phyloP scores from a whole-genome alignment of 2,797 vertebrate genomes.

The Myoxocephalus aenaeus region DNA sequence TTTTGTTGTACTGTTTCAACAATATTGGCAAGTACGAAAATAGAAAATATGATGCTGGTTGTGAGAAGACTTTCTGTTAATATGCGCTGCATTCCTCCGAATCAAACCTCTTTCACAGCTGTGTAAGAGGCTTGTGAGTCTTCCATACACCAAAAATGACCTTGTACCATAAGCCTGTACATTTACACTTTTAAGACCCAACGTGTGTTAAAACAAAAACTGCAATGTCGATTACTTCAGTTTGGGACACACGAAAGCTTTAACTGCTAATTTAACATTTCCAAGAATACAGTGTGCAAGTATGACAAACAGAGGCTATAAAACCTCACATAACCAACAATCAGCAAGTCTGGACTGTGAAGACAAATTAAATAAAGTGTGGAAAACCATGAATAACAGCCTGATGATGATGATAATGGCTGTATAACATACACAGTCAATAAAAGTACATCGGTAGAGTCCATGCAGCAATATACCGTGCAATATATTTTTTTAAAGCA shows the following conservation, averaged over 20 bases:
- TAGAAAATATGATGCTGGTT: background rate
- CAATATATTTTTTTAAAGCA: background rate
- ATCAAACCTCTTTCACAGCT: background rate
- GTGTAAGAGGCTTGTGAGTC: background rate
- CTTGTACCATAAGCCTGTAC: background rate
- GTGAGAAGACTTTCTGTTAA: background rate
- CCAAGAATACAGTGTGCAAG: background rate
- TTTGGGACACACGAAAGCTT: background rate
- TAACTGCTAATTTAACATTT: background rate
- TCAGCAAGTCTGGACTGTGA: constrained; percentile 7
- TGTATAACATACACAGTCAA: background rate
- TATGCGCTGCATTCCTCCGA: background rate
- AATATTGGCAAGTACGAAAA: background rate
- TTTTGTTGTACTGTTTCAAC: background rate
- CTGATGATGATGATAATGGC: background rate
- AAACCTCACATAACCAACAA: background rate
- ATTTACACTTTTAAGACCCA: background rate
- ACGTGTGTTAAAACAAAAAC: background rate
- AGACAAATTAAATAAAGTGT: background rate
- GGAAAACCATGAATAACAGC: background rate
- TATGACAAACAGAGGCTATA: background rate
- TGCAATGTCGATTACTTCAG: background rate
- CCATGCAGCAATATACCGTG: background rate
- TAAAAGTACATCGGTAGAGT: background rate
- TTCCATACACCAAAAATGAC: background rate